Conservation (phyloP, 2,797 vertebrate species). For the Acrossocheilus fasciatus region DNA sequence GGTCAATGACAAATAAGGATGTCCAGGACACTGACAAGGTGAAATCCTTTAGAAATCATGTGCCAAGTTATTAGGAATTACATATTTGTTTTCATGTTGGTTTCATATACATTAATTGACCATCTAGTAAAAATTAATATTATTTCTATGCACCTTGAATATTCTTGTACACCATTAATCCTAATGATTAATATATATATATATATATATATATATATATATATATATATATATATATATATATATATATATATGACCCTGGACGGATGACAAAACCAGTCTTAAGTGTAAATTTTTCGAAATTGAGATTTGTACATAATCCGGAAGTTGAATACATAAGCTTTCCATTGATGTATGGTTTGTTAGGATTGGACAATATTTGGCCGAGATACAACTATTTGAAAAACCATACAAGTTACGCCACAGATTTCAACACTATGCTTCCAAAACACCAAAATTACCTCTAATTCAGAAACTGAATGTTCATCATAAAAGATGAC, state of each 20-base stretch:
- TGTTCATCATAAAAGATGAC: background rate
- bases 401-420: background rate
- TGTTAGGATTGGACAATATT: too few relatives aligned
- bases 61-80: too few relatives aligned
- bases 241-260: background rate
- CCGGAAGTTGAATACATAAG: too few relatives aligned
- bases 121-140: background rate
- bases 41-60: background rate
- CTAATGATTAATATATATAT: background rate
- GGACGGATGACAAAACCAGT: too few relatives aligned
- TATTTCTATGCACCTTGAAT: background rate
- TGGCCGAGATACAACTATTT: too few relatives aligned
- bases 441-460: background rate
- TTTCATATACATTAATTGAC: background rate
- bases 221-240: background rate
- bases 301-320: too few relatives aligned
- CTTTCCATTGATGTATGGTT: too few relatives aligned
- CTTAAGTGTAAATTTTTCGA: too few relatives aligned
- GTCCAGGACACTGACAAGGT: background rate
- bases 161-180: background rate
- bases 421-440: background rate
- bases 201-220: background rate
- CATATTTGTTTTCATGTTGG: background rate
- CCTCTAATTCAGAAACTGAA: conserved; percentile 4
- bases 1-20: conserved; percentile 23